A percentile compares a stretch with the other conserved stretches of the same genome.
Conservation (phyloP, 1,140 invertebrate genomes). For the Zeugodacus cucurbitae region DNA sequence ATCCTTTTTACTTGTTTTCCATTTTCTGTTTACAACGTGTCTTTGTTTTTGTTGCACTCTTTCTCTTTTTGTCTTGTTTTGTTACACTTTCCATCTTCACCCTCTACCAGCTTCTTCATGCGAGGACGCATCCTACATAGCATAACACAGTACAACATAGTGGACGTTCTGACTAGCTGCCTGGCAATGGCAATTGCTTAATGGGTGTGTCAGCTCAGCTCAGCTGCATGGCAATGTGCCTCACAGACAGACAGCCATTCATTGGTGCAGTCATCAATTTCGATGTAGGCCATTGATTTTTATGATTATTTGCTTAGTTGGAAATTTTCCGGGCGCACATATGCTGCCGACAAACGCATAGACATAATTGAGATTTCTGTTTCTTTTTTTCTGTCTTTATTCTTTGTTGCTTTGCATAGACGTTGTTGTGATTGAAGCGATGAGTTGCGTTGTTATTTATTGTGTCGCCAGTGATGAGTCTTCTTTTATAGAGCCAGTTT, state of each 20-base stretch:
- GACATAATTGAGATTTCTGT: not conserved
- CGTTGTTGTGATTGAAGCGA: not conserved
- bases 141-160: not conserved
- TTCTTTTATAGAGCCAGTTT: no score
- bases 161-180: not conserved
- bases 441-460: not conserved
- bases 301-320: slow-evolving; percentile 35
- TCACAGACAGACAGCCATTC: slow-evolving; percentile 18
- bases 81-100: not conserved
- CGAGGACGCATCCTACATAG: not conserved
- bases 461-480: not conserved
- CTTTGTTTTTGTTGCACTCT: not conserved
- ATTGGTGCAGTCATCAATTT: slow-evolving; percentile 29
- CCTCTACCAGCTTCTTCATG: not conserved
- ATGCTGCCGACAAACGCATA: not conserved
- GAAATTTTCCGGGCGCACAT: not conserved
- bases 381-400: not conserved
- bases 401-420: not conserved
- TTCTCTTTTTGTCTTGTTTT: not conserved
- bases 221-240: not conserved
- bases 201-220: slow-evolving; percentile 34
- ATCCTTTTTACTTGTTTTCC: slow-evolving; percentile 26
- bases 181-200: not conserved
- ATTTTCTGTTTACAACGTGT: not conserved
- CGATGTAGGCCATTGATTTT: slow-evolving; percentile 38